Conservation (phyloP, 2,888 invertebrate species). For the Notodonta dromedarius region DNA sequence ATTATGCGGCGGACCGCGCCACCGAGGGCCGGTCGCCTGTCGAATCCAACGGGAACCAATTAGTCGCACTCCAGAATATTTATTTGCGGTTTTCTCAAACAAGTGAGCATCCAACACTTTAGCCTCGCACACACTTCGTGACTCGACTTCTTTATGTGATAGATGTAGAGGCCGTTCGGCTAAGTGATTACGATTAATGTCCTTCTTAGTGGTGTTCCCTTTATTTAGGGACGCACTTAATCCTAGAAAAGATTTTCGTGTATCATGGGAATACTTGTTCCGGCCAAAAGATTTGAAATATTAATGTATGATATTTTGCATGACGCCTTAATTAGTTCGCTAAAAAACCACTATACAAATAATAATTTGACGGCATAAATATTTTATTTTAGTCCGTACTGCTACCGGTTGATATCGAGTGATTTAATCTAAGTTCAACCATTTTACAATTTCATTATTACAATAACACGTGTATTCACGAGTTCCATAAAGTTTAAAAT, state of each 20-base stretch:
- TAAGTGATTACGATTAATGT: slow-evolving; percentile 51
- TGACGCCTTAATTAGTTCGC: too few species aligned
- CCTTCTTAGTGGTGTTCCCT: slow-evolving; percentile 31
- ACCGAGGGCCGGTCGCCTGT: slow-evolving; percentile 68
- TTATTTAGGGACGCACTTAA: slow-evolving; percentile 35
- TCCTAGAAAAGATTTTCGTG: slow-evolving; percentile 25
- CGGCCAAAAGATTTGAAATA: too few species aligned
- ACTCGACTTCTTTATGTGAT: slow-evolving; percentile 60
- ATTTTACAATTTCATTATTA: too few species aligned
- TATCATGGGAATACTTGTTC: slow-evolving; percentile 13
- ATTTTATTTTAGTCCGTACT: too few species aligned
- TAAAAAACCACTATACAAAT: too few species aligned
- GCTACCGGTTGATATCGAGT: too few species aligned
- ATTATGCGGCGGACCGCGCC: slow-evolving; percentile 75
- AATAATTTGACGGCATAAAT: too few species aligned
- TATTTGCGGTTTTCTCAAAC: slow-evolving; percentile 79
- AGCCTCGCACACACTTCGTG: slow-evolving; percentile 54
- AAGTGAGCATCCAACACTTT: slow-evolving; percentile 67
- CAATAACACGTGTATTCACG: too few species aligned
- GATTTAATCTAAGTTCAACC: too few species aligned
- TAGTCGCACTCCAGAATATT: slow-evolving; percentile 78
- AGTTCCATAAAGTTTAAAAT: too few species aligned
- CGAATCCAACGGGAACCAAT: slow-evolving; percentile 81
- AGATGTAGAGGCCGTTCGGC: slow-evolving; percentile 36
- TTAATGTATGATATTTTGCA: too few species aligned